A percentile compares a stretch with the other conserved stretches of the same genome.
Evolutionary conservation across 2,113 vertebrate genomes (phyloP).

Genomic region (Cygnus atratus): DNA sequence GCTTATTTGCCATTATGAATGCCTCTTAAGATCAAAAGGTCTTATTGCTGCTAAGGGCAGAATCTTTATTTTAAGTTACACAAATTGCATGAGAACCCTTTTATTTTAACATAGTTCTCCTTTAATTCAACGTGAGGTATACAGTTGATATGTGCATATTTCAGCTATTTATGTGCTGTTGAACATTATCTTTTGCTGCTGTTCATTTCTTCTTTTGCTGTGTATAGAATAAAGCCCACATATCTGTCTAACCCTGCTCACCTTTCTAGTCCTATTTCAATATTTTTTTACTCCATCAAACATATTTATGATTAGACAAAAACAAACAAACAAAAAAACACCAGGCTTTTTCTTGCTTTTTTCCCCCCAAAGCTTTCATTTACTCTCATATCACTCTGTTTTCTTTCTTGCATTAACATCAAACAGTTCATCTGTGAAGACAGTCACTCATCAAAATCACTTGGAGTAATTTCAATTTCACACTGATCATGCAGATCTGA

Average conservation of each 20-base stretch:
- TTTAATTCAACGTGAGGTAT: not conserved
- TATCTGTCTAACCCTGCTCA: not conserved
- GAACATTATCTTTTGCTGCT: not conserved
- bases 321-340: too few species aligned
- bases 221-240: not conserved
- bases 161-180: not conserved
- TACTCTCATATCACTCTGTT: not conserved
- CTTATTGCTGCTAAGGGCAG: not conserved
- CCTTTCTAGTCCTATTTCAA: not conserved
- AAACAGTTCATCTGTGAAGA: slow-evolving; percentile 25
- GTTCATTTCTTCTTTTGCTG: not conserved
- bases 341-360: not conserved
- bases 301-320: not conserved
- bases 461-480: slow-evolving; percentile 62
- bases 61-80: not conserved
- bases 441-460: slow-evolving; percentile 48
- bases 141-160: not conserved
- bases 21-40: not conserved
- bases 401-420: slow-evolving; percentile 13
- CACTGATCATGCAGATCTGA: slow-evolving; percentile 40
- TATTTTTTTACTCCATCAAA: not conserved
- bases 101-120: slow-evolving; percentile 7
- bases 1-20: slow-evolving; percentile 24
- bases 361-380: not conserved
- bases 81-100: not conserved